Percentiles rank a stretch among this genome's conserved stretches.
Conservation (phyloP, 2,888 invertebrate genomes). For the Dryadula phaetusa region DNA sequence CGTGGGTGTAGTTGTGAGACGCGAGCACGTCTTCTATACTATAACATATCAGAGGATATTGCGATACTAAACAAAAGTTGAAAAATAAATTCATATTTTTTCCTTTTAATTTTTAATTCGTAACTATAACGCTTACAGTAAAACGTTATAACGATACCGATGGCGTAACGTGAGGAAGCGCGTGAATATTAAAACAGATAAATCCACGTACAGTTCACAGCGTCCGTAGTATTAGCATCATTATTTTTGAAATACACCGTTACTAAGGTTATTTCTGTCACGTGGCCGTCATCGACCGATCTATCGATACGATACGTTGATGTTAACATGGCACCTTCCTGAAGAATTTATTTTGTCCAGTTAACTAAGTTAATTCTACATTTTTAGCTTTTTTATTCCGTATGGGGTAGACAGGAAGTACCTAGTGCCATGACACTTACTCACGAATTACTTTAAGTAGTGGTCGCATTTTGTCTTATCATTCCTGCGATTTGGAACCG, state of each 20-base stretch:
- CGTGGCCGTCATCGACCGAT: slow-evolving; percentile 27
- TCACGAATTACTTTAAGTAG: too few relatives aligned
- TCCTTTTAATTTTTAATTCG: too few relatives aligned
- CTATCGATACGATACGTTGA: slow-evolving; percentile 18
- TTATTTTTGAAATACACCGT: slow-evolving; percentile 46
- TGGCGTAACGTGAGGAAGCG: neutral
- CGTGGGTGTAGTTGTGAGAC: slow-evolving; percentile 27
- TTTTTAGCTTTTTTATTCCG: too few relatives aligned
- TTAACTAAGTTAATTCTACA: too few relatives aligned
- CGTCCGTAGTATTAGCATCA: slow-evolving; percentile 37
- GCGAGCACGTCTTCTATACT: slow-evolving; percentile 12
- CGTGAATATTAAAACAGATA: slow-evolving; percentile 4
- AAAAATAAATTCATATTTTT: neutral
- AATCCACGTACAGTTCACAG: slow-evolving; percentile 28
- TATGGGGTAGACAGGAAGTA: too few relatives aligned
- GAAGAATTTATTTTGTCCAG: neutral
- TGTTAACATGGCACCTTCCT: slow-evolving; percentile 8
- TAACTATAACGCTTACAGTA: slow-evolving; percentile 14
- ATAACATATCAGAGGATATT: slow-evolving; percentile 39
- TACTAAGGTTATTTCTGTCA: slow-evolving; percentile 46
- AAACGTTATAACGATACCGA: neutral
- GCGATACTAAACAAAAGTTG: slow-evolving; percentile 39
- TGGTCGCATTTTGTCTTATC: too few relatives aligned
- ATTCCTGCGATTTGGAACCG: too few relatives aligned
- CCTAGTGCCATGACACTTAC: too few relatives aligned